Percentiles rank a stretch among this genome's conserved stretches.
Evolutionary conservation across 2,797 vertebrate species (phyloP).

Genomic region (Parauchenoglanis ngamensis): DNA sequence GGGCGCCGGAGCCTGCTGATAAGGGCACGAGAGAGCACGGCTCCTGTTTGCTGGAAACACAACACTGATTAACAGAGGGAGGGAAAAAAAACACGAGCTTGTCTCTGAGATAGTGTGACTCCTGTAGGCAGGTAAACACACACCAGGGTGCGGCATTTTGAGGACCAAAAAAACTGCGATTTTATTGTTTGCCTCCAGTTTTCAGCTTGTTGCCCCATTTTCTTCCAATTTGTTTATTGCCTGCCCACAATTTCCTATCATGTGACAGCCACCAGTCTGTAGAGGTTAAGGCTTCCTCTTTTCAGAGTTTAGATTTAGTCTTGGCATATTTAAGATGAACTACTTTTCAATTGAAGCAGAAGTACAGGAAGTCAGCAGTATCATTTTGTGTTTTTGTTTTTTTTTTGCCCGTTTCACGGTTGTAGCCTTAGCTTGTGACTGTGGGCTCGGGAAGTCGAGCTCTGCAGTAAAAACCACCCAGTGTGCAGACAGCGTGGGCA

Average conservation of each 20-base stretch:
- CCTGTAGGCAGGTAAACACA: conserved; percentile 32
- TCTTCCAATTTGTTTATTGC: not conserved
- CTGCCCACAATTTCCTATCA: not conserved
- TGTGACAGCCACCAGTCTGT: not conserved
- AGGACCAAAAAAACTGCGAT: not conserved
- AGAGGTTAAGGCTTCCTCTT: not conserved
- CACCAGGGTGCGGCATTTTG: conserved; percentile 17
- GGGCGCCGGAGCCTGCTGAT: conserved; percentile 34
- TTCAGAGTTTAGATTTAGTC: not conserved
- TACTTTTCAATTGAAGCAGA: not conserved
- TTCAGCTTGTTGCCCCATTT: conserved; percentile 23
- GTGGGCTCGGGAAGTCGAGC: conserved; percentile 2
- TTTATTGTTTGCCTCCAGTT: conserved; percentile 24
- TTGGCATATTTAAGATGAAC: not conserved
- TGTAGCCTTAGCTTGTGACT: not conserved
- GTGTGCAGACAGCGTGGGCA: conserved; percentile 32
- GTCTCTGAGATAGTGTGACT: conserved; percentile 30
- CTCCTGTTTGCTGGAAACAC: conserved; percentile 25
- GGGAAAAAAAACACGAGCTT: not conserved
- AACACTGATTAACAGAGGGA: conserved; percentile 43
- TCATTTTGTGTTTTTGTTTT: not conserved
- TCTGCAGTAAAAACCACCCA: conserved; percentile 12
- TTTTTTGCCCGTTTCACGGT: not conserved
- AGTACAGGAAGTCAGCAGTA: not conserved
- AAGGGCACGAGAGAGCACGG: conserved; percentile 38